Base-by-base conservation (phyloP, 2,113 vertebrate genomes). In the Lamprologus ornatipinnis region DNA sequence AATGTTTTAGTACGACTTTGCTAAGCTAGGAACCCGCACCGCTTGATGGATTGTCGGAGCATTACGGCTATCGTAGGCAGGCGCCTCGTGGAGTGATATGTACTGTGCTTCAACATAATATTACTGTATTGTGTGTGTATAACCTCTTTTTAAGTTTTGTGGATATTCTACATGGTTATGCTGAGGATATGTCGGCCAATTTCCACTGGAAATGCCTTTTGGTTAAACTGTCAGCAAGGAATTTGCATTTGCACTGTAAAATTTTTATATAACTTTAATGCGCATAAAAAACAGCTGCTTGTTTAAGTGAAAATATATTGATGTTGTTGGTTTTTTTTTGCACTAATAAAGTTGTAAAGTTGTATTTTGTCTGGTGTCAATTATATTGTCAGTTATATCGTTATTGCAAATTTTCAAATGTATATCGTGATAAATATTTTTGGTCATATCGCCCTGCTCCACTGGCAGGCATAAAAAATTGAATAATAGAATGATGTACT, bases 21-120 rank as follows among this genome's bases (percentile, higher is more conserved):
- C 13, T 45, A 45, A 45, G 49, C 17, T 51, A 51, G 0, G 17
- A 19, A 51, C 0, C 17, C 3, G 8, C 47, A 19, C 1, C 3
- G 0, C 17, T n/a, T 0, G 49, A 49, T 49, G 7, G 47, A 49
- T 49, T 49, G 7, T 19, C 4, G 7, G 4, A 9, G 2, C 15
- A 49, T 49, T 49, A 49, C 7, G 15, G 1, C 15, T 5, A 49
- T 19, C 0, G 4, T 49, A 49, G 15, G 7, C 15, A 49, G 47
- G 47, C 1, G 15, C 15, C 47, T 49, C 7, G 1, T 0, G 3
- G 47, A 51, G 17, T 51, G 7, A 51, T 51, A 51, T 2, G 4
- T 51, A 51, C 17, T 51, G 47, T 9, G 0, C 47, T 19, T 51
- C 47, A 51, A 51, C 17, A 19, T 19, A 19, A 9, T 51, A 19